Evolutionary conservation across 2,113 vertebrate species (phyloP), one percentile per base, ranked within the genome.

Genomic region (Microcebus ravelobensis): DNA sequence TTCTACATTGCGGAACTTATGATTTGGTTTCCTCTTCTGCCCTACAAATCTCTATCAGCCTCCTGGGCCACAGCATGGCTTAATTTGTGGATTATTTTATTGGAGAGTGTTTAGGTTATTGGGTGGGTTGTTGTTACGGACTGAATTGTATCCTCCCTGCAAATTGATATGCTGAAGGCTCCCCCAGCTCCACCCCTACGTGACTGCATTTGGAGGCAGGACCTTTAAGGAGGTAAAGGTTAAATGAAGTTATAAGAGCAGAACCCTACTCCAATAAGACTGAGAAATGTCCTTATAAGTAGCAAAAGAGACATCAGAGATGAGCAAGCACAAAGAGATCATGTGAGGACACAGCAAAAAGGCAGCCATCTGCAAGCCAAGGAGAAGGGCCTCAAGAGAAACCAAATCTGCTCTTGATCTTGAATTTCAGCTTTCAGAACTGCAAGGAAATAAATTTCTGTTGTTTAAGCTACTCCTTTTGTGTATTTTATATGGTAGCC

Each of bases 221-320:
- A 25, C 8, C n/a, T 61, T 83, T 65, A 63, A 65, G 48, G 42
- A 42, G 45, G 57, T 34, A 17, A 20, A 63, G 7, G 18, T 73
- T n/a, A 82, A 94, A 57, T n/a, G 57, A 42, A 9, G 21, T 65
- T 3, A 52, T 52, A 67, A 45, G 15, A 23, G 12, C 21, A 48
- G 29, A 3, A 0, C 21, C 2, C 2, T 52, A 63, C 45, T 45
- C 11, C 8, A 25, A 8, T 10, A 45, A 11, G 12, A 25, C 8
- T 5, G 17, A 52, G 31, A 9, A 50, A 25, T 65, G n/a, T 11
- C 13, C 3, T 59, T 36, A 12, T 29, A 67, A 52, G 21, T 83
- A 25, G 14, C 55, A 9, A 2, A 55, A 27, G 45, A n/a, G 23
- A 55, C 21, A 65, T 6, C 13, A 36, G 7, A 83, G 45, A 76